phyloP scores from a whole-genome alignment of 2,797 vertebrate species.

The Helarctos malayanus region DNA sequence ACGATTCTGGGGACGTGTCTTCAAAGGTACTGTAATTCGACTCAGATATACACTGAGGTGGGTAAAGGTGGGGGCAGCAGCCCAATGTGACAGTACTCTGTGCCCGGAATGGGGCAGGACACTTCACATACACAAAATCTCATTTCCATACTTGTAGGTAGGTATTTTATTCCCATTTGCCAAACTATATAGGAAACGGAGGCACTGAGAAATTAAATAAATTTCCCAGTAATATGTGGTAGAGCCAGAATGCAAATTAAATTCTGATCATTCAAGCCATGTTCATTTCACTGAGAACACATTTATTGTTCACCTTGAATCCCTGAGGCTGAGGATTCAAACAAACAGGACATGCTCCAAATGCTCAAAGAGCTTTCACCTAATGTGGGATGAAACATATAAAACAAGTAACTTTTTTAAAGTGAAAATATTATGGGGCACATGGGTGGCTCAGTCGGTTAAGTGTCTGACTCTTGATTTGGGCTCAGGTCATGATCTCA shows the following conservation, averaged over 20 bases:
- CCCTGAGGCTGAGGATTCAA: background rate
- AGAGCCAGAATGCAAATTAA: slow-evolving; percentile 36
- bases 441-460: background rate
- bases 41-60: background rate
- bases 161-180: background rate
- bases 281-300: background rate
- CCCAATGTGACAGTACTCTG: background rate
- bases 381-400: background rate
- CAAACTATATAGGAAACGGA: slow-evolving; percentile 13
- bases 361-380: background rate
- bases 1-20: background rate
- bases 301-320: background rate
- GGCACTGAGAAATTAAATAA: background rate
- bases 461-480: background rate
- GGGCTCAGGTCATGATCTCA: background rate
- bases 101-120: background rate
- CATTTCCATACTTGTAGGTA: background rate
- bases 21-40: background rate
- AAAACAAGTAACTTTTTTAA: background rate
- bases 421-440: background rate
- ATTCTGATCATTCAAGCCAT: background rate
- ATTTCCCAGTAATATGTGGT: background rate
- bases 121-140: background rate
- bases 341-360: background rate
- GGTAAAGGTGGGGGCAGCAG: background rate